Evolutionary conservation across 2,888 invertebrate genomes (phyloP).

Genomic region (Caenorhabditis becei): DNA sequence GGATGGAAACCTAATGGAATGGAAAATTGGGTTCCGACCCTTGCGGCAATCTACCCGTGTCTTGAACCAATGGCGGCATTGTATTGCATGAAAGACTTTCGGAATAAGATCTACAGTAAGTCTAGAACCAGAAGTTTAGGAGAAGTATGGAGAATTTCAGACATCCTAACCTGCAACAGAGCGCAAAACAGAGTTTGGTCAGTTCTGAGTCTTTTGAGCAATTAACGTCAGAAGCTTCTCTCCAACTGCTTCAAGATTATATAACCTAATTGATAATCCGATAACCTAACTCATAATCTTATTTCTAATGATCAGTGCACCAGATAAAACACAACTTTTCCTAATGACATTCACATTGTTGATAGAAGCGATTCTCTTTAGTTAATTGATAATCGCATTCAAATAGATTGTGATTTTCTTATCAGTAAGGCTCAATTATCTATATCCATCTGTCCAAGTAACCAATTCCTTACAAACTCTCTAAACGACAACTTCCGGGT

Average conservation of each 20-base stretch:
- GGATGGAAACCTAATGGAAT: slow-evolving; percentile 14
- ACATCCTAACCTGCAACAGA: background rate
- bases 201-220: background rate
- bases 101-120: slow-evolving; percentile 5
- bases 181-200: background rate
- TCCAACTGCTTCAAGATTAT: slow-evolving; percentile 29
- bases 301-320: slow-evolving; percentile 4
- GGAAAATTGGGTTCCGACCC: slow-evolving; percentile 25
- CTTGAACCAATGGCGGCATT: slow-evolving; percentile 40
- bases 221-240: slow-evolving; percentile 7
- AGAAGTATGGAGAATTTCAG: too few relatives aligned
- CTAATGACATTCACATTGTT: slow-evolving; percentile 60
- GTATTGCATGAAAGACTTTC: slow-evolving; percentile 30
- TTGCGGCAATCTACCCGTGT: slow-evolving; percentile 35
- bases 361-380: slow-evolving; percentile 61
- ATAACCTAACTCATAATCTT: slow-evolving; percentile 18
- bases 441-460: slow-evolving; percentile 38
- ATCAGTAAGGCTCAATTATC: slow-evolving; percentile 32
- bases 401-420: slow-evolving; percentile 44
- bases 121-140: too few relatives aligned
- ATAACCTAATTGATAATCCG: slow-evolving; percentile 23
- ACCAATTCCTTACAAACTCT: slow-evolving; percentile 39
- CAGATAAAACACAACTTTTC: slow-evolving; percentile 64
- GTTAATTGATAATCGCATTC: slow-evolving; percentile 53
- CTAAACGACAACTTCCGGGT: slow-evolving; percentile 33